A percentile compares a stretch with the other conserved stretches of the same genome.
Conservation (phyloP, 2,113 vertebrate genomes). For the Noturus placidus region DNA sequence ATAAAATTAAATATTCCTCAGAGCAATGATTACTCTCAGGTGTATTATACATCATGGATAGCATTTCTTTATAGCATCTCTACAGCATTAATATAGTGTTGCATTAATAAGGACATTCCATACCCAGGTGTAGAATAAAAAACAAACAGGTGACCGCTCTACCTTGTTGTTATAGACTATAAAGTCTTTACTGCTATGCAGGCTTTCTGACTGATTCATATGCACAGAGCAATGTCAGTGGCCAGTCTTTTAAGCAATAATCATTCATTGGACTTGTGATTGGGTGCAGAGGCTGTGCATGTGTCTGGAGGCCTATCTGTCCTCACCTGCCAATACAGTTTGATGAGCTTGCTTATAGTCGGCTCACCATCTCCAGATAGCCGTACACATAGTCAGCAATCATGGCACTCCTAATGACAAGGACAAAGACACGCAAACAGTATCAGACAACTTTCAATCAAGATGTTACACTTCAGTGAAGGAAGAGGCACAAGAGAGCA, state of each 20-base stretch:
- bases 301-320: conserved; percentile 64
- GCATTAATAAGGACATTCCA: neutral
- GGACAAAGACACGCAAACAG: conserved; percentile 64
- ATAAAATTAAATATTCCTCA: neutral
- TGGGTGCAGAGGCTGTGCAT: conserved; percentile 58
- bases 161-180: conserved; percentile 68
- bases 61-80: neutral
- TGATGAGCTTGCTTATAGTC: conserved; percentile 80
- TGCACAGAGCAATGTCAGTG: conserved; percentile 72
- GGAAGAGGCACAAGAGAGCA: conserved; percentile 29
- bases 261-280: conserved; percentile 78
- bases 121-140: neutral
- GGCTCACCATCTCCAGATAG: conserved; percentile 66
- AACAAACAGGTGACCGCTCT: neutral
- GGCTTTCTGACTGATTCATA: conserved; percentile 75
- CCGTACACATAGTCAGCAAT: conserved; percentile 82
- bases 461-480: conserved; percentile 45
- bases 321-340: conserved; percentile 86
- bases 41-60: neutral
- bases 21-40: neutral
- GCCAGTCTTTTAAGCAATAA: conserved; percentile 79
- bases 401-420: conserved; percentile 76
- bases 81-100: neutral
- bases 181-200: conserved; percentile 61
- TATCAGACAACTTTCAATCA: conserved; percentile 60